Evolutionary conservation across 2,113 vertebrate genomes (phyloP).

Genomic region (Mionectes macconnelli): DNA sequence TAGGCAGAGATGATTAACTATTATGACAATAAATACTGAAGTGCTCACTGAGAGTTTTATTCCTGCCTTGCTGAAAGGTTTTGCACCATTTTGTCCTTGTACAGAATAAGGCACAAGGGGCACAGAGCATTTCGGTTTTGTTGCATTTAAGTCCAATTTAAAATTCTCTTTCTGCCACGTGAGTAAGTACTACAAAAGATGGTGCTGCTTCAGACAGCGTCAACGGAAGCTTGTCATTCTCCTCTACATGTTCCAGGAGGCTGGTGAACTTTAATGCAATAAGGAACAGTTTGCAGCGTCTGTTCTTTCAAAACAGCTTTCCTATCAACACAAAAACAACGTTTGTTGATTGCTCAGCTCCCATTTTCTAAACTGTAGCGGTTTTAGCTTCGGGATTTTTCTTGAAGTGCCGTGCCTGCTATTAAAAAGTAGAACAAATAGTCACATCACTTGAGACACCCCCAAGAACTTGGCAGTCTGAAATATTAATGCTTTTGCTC

Average conservation of each 20-base stretch:
- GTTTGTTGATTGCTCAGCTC: slow-evolving; percentile 2
- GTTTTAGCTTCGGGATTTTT: background rate
- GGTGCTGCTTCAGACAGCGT: background rate
- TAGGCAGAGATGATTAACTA: slow-evolving; percentile 1
- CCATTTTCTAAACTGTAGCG: background rate
- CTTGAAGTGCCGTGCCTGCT: background rate
- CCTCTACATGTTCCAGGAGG: background rate
- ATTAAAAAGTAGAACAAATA: background rate
- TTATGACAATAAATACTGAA: slow-evolving; percentile 3
- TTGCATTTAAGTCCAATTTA: background rate
- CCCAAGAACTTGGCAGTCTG: background rate
- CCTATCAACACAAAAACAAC: background rate
- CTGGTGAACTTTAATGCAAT: slow-evolving; percentile 2
- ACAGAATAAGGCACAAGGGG: background rate
- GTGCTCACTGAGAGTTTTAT: background rate
- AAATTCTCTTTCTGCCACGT: background rate
- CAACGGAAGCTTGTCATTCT: background rate
- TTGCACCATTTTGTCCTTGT: background rate
- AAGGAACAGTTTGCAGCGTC: slow-evolving; percentile 1
- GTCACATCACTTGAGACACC: background rate
- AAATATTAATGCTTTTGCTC: background rate
- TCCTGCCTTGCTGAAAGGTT: slow-evolving; percentile 2
- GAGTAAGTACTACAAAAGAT: background rate
- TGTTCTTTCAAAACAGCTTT: slow-evolving; percentile 40
- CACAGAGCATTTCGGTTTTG: background rate